Base-by-base conservation (phyloP, 1,140 invertebrate genomes). In the Drosophila varians region DNA sequence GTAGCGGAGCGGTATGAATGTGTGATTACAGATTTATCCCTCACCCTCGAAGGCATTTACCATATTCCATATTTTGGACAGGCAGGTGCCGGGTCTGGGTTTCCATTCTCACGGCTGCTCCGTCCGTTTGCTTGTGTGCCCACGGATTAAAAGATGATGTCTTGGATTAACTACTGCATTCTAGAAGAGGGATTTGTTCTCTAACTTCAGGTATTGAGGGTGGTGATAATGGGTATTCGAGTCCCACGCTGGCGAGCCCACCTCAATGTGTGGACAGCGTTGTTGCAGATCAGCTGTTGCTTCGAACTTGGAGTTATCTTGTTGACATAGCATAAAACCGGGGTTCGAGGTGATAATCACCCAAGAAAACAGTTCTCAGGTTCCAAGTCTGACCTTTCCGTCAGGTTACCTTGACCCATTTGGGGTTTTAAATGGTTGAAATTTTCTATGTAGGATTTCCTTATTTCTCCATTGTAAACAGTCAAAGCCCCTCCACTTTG, bases 101-200 rank as follows among this genome's bases (percentile, higher is more conserved):
- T 12, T 18, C 55, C 60, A 56, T 83, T 83, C 74, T 70, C 79
- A 84, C 70, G 72, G 52, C 36, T 19, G 47, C 36, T 42, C 14
- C 16, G 36, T 42, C 60, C 53, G 23, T 36, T 9, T 38, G 21
- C 21, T 25, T 66, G 57, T 79, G 45, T 79, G 45, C 25, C 28
- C 55, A 53, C 16, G 79, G 80, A 84, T 83, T 84, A 79, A 18
- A 36, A 72, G 64, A 74, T 66, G 55, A 71, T 76, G 61, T 68
- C 54, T 69, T 73, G 60, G 61, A 38, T 48, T 79, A 69, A 86
- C 80, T 87, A 69, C 76, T 61, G 75, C 71, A 69, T 56, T 60
- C 56, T 11, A 31, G 11, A 31, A 28, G 26, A 52, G 61, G 18
- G 38, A 54, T 58, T 58, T 46, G 4, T 38, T 38, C 14, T 16